Evolutionary conservation across 2,797 vertebrate species (phyloP), one percentile per base, ranked within the genome.

Genomic region (Typhlichthys eigenmanni): DNA sequence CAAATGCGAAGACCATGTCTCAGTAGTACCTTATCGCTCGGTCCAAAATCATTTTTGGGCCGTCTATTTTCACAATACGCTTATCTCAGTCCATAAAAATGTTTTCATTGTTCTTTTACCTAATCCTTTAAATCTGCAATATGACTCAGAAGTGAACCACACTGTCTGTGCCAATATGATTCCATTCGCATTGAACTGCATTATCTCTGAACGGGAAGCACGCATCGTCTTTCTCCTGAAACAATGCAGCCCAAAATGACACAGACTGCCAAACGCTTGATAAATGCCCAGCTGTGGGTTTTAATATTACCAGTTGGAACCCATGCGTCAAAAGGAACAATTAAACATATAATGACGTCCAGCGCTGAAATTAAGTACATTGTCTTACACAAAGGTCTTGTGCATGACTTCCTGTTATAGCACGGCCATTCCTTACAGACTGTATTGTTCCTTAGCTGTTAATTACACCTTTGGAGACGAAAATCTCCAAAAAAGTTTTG

Each of bases 111-210:
- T 92, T 90, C 80, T 58, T 60, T 60, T 58, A 1, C 11, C 78
- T 90, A 91, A 92, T 91, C 88, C 85, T 71, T 64, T 74, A 84
- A 91, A 91, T 91, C 88, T 87, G 82, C 87, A 85, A 83, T 81
- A 81, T 87, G 90, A 90, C 85, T 91, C 68, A 85, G 88, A 91
- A 89, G 82, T 89, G 84, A 88, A 84, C 85, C 78, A 64, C 78
- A 74, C 71, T 68, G 76, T 70, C 68, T 56, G 67, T 84, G 88
- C 86, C 88, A 89, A 80, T 55, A 60, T 68, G 74, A 81, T 85
- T 80, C 82, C 53, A 62, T 64, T 83, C 69, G n/a, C 8, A 43
- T 13, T 64, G 77, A 14, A 13, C 14, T 14, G 59, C 62, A 86
- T 87, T 82, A 84, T 85, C 71, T 71, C 68, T 38, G 8, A 62